A percentile compares a stretch with the other conserved stretches of the same genome.
These are phyloP conservation scores for Fragum whitleyi DNA, from an alignment of 2,888 invertebrate genomes.

Conservation along the genomic window DNA sequence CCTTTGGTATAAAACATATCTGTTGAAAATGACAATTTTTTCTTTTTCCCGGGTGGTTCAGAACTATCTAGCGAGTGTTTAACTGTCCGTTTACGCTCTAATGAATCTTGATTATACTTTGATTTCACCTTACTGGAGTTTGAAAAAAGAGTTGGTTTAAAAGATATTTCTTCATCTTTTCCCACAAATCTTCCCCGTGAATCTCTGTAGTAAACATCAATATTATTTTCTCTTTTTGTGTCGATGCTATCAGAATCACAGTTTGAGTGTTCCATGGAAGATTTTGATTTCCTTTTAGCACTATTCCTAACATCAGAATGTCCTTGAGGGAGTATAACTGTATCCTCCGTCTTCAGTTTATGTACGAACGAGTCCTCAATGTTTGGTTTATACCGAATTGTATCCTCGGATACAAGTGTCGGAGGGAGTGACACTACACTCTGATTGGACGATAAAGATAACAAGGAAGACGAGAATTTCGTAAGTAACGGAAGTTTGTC, in stretches of 20 bases:
- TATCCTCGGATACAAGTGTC: neutral
- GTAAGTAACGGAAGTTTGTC: constrained; percentile 19
- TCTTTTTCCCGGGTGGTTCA: neutral
- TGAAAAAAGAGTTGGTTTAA: neutral
- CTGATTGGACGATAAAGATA: neutral
- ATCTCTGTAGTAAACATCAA: neutral
- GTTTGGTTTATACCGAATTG: neutral
- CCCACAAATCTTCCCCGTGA: neutral
- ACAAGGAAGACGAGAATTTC: neutral
- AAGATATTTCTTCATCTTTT: constrained; percentile 11
- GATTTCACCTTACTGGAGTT: neutral
- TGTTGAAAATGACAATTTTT: constrained; percentile 7
- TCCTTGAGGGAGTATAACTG: neutral
- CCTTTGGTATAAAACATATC: constrained; percentile 4
- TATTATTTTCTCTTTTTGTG: neutral
- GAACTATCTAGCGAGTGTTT: neutral
- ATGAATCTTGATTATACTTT: neutral
- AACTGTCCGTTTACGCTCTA: neutral
- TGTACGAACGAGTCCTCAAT: neutral
- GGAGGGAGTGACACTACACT: neutral
- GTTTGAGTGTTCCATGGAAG: neutral
- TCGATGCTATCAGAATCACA: neutral
- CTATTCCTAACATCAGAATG: neutral
- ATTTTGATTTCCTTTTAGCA: neutral
- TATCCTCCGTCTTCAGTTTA: neutral